Evolutionary conservation across 2,113 vertebrate genomes (phyloP).

Genomic region (Girardinichthys multiradiatus): DNA sequence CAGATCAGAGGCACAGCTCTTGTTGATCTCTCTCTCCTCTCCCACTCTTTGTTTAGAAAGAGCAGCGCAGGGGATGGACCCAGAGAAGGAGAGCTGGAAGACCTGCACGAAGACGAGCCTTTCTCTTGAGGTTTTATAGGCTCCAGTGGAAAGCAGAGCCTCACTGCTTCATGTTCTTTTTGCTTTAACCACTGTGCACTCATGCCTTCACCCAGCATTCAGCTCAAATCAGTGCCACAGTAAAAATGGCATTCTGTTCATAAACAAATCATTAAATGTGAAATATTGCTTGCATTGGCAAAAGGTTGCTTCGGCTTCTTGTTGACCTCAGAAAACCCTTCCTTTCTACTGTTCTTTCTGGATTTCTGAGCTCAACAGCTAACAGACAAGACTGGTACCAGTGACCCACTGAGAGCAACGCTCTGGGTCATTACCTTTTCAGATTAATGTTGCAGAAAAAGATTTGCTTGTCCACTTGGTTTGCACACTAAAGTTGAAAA

Average conservation of each 20-base stretch:
- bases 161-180: conserved; percentile 4
- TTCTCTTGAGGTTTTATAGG: conserved; percentile 65
- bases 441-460: neutral
- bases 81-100: conserved; percentile 81
- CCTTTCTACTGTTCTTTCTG: neutral
- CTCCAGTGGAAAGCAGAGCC: neutral
- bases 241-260: neutral
- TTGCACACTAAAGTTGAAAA: conserved; percentile 2
- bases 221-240: neutral
- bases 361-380: neutral
- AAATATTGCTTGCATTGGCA: neutral
- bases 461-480: neutral
- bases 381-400: neutral
- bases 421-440: conserved; percentile 1
- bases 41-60: conserved; percentile 67
- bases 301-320: neutral
- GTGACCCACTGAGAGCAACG: neutral
- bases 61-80: conserved; percentile 78
- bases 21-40: neutral
- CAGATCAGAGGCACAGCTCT: neutral
- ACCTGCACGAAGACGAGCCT: conserved; percentile 81
- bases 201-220: neutral
- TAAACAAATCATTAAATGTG: neutral
- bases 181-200: neutral
- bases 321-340: neutral